Conservation (phyloP, 2,797 vertebrate genomes). For the Cirrhinus mrigala region DNA sequence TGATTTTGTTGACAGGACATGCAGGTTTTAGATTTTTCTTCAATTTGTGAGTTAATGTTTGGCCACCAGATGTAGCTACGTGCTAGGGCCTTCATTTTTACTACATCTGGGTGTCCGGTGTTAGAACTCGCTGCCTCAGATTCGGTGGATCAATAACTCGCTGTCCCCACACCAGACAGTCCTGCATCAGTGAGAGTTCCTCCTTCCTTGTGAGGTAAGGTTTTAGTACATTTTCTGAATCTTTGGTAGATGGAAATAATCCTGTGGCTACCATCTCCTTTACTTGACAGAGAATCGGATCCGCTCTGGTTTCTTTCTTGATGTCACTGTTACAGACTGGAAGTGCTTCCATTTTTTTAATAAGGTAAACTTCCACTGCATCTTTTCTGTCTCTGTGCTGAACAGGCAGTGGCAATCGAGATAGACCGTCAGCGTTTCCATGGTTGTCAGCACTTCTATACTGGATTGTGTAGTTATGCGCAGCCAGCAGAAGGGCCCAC, state of each 20-base stretch:
- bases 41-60: no score
- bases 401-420: not conserved
- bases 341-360: not conserved
- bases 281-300: not conserved
- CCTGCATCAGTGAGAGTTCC: not conserved
- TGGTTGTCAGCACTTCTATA: not conserved
- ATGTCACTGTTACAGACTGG: not conserved
- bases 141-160: slow-evolving; percentile 54
- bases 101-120: not conserved
- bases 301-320: not conserved
- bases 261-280: slow-evolving; percentile 19
- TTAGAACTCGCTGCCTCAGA: not conserved
- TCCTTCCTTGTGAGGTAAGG: not conserved
- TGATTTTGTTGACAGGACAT: no score
- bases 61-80: no score
- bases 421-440: not conserved
- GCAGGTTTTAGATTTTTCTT: no score
- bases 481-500: not conserved
- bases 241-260: not conserved
- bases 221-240: not conserved
- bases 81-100: no score
- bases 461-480: not conserved
- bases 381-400: not conserved
- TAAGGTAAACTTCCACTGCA: not conserved
- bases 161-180: not conserved